phyloP scores from a whole-genome alignment of 2,888 invertebrate species.

The Ernsta delagoae region DNA sequence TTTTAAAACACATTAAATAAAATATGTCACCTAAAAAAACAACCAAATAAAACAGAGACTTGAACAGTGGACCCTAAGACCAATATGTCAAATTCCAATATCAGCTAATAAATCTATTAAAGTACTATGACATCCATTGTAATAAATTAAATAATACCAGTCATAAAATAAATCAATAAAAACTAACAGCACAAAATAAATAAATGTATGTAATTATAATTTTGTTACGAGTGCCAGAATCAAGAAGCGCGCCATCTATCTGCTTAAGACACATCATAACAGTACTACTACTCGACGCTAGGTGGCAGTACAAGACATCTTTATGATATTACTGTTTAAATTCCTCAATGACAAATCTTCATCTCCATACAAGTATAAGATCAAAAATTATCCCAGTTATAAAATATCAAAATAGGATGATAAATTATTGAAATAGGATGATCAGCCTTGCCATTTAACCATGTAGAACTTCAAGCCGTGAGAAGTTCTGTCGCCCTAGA shows the following conservation, averaged over 20 bases:
- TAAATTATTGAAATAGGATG: slow-evolving; percentile 39
- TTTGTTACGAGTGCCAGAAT: too few species aligned
- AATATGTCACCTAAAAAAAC: background rate
- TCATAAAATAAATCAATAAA: too few species aligned
- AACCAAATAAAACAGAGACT: slow-evolving; percentile 84
- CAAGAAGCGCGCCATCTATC: slow-evolving; percentile 45
- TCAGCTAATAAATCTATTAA: too few species aligned
- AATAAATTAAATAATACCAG: too few species aligned
- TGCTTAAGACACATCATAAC: slow-evolving; percentile 4
- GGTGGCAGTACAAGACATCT: slow-evolving; percentile 58
- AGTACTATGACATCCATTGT: too few species aligned
- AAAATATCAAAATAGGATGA: too few species aligned
- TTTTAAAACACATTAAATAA: background rate
- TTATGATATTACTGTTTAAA: too few species aligned
- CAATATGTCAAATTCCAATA: too few species aligned
- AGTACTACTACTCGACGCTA: slow-evolving; percentile 62
- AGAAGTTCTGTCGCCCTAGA: slow-evolving; percentile 62
- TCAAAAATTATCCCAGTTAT: background rate
- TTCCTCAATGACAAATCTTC: background rate
- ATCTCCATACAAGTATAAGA: background rate
- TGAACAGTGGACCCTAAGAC: slow-evolving; percentile 85
- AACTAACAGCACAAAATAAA: too few species aligned
- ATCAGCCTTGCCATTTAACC: slow-evolving; percentile 75
- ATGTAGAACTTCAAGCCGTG: slow-evolving; percentile 71
- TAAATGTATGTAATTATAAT: too few species aligned